Base-by-base conservation (phyloP, 2,113 vertebrate species). In the Chionodraco myersi region DNA sequence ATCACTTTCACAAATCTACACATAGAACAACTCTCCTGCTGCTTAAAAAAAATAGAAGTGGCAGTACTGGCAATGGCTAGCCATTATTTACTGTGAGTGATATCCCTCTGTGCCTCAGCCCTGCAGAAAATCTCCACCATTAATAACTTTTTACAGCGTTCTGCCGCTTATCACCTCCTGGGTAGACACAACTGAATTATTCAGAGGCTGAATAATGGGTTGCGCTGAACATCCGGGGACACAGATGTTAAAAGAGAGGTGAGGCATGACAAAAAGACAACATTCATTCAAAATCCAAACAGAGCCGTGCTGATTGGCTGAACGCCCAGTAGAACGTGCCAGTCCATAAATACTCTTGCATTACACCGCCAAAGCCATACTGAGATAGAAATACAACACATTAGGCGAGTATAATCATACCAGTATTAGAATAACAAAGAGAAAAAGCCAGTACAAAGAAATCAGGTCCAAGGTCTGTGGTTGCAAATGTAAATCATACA, bases 111-210 rank as follows among this genome's bases (percentile, higher is more conserved):
- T 60, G 74, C 26, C 64, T 13, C 54, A 49, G 66, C 72, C 26
- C 73, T 52, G 69, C 71, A 53, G 47, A 81, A 72, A 62, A 73
- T 83, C 70, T 10, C 16, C 15, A 72, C 56, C 41, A 51, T 84
- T 76, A 54, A 23, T 57, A 73, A 89, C 48, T 80, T 86, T 86
- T 59, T n/a, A 74, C 54, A 75, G 30, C 49, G 30, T 49, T 71
- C 34, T 69, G 78, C 70, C 26, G 1, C 76, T 85, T 80, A 88
- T 92, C 64, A 9, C 71, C 82, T 77, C 76, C 68, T 54, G 82
- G 63, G 79, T 72, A 61, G 64, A 85, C 53, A 30, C 74, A 83
- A 57, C 62, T 75, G 79, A 89, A 91, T 92, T 57, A 92, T 91
- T 91, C 77, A 92, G 80, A 62, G 36, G 53, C 21, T 85, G 82